A percentile compares a stretch with the other conserved stretches of the same genome.
phyloP scores from a whole-genome alignment of 2,888 invertebrate genomes.

The Icerya purchasi region DNA sequence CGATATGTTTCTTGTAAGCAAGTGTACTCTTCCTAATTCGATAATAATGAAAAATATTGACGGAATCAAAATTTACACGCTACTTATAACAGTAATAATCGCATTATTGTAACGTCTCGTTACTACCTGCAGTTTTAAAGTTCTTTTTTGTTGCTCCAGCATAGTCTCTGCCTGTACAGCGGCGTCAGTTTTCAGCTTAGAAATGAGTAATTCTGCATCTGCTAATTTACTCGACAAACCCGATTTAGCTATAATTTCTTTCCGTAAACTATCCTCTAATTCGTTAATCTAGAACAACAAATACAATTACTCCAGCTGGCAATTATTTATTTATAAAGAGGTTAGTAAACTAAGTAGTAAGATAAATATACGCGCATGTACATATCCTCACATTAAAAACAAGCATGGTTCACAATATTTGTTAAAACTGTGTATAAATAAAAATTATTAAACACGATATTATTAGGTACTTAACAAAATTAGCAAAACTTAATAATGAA shows the following conservation, averaged over 20 bases:
- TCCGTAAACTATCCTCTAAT: conserved; percentile 6
- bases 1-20: not conserved
- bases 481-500: not conserved
- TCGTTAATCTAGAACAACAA: conserved; percentile 12
- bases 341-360: too few relatives aligned
- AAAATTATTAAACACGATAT: not conserved
- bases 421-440: too few relatives aligned
- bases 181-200: conserved; percentile 6
- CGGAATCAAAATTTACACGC: too few relatives aligned
- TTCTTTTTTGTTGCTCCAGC: conserved; percentile 1
- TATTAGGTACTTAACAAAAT: not conserved
- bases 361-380: too few relatives aligned
- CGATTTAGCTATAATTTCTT: conserved; percentile 6
- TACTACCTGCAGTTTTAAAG: not conserved
- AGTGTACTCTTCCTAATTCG: not conserved
- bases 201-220: conserved; percentile 4
- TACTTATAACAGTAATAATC: too few relatives aligned
- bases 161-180: not conserved
- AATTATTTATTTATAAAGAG: too few relatives aligned
- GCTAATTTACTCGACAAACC: conserved; percentile 4
- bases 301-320: too few relatives aligned
- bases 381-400: too few relatives aligned
- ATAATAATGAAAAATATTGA: too few relatives aligned
- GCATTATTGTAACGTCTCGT: too few relatives aligned
- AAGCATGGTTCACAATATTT: too few relatives aligned